Base-by-base conservation (phyloP, 2,113 vertebrate species). In the Psittacus erithacus region DNA sequence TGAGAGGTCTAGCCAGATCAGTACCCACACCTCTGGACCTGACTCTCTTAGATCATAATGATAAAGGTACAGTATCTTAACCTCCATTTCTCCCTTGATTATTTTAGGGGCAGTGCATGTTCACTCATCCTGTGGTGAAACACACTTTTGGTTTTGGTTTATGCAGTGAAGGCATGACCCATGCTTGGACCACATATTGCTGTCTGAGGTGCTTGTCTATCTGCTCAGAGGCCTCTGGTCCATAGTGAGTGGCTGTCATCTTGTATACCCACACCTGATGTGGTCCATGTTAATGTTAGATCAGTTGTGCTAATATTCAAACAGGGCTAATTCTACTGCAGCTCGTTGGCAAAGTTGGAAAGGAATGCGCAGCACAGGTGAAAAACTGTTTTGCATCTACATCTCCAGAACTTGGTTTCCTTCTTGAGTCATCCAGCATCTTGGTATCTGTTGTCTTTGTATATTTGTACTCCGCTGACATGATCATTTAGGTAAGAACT, bases 61-160 rank as follows among this genome's bases (percentile, higher is more conserved):
- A 46, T 92, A 64, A 96, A 97, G 96, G 93, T 97, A 95, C 24
- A 5, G 82, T 95, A 50, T 52, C 52, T 64, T 47, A 5, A 5
- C 11, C 43, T 80, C 33, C 28, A 8, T 35, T 70, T 16, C 69
- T 83, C 11, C 0, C 17, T 41, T 60, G 57, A 1, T 27, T 69
- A 39, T 65, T 85, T n/a, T 55, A 87, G 47, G 17, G 27, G 8
- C 22, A 27, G 46, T n/a, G 43, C 38, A 6, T 1, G 15, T 70
- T 74, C 20, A 7, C 38, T 64, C 43, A 9, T 50, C 13, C 53
- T n/a, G 18, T 24, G 68, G 23, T 23, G 25, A 60, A 53, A 13
- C 8, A 25, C 41, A 1, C 12, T 49, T 49, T 74, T 8, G 82
- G 1, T 17, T 79, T 50, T 59, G 44, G 27, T 46, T 39, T 78